These are phyloP conservation scores for Colinus virginianus DNA, from an alignment of 2,113 vertebrate genomes.

Conservation along the genomic window DNA sequence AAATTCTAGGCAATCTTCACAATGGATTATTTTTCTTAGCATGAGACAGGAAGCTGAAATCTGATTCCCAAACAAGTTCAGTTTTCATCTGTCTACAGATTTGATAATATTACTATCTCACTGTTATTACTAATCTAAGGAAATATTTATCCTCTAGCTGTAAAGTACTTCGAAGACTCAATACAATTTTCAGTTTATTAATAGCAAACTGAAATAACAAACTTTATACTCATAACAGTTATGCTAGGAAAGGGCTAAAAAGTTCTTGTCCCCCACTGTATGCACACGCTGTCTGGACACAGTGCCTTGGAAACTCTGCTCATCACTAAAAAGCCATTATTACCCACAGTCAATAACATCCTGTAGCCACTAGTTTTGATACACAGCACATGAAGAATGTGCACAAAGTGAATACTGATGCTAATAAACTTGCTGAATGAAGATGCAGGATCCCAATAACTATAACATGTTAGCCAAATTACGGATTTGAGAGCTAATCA, in stretches of 20 bases:
- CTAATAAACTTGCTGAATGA: not conserved
- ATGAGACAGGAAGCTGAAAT: not conserved
- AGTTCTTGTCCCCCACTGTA: not conserved
- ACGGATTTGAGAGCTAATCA: not conserved
- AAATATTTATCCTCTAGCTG: not conserved
- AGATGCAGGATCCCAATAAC: not conserved
- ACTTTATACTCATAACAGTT: not conserved
- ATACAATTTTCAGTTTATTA: not conserved
- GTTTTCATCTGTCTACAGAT: not conserved
- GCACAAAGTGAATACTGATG: not conserved
- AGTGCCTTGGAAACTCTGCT: not conserved
- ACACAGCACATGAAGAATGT: not conserved
- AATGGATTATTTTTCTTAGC: not conserved
- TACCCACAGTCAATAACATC: not conserved
- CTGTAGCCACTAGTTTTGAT: not conserved
- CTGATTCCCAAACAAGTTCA: not conserved
- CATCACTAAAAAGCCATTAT: not conserved
- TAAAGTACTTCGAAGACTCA: not conserved
- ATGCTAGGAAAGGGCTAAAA: not conserved
- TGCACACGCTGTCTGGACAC: not conserved
- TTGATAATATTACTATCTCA: not conserved
- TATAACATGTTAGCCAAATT: not conserved
- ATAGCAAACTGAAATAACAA: not conserved
- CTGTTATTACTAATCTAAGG: not conserved
- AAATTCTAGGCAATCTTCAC: not conserved